phyloP scores from a whole-genome alignment of 1,140 invertebrate species.

The Lordiphosa collinella region DNA sequence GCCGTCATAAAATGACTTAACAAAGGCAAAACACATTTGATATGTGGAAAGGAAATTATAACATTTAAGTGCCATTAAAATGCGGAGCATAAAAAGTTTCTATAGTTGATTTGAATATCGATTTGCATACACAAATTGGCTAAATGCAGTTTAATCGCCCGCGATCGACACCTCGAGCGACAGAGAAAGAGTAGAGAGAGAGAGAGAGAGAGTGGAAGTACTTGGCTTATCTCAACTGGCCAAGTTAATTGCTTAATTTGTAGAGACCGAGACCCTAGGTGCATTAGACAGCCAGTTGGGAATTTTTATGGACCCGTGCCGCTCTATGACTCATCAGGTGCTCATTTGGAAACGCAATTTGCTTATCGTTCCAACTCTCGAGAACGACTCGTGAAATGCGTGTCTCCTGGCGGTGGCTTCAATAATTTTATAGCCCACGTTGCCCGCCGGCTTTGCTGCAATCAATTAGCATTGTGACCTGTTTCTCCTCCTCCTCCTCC shows the following conservation, averaged over 20 bases:
- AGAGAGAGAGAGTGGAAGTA: not conserved
- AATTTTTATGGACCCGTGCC: slow-evolving; percentile 9
- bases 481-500: slow-evolving; percentile 29
- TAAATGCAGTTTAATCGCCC: slow-evolving; percentile 55
- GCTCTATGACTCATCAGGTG: slow-evolving; percentile 16
- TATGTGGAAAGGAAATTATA: slow-evolving; percentile 71
- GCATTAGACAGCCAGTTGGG: slow-evolving; percentile 33
- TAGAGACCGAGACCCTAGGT: slow-evolving; percentile 18
- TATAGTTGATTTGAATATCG: slow-evolving; percentile 12
- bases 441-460: slow-evolving; percentile 52
- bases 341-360: slow-evolving; percentile 51
- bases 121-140: slow-evolving; percentile 61
- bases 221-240: slow-evolving; percentile 59
- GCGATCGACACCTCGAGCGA: slow-evolving; percentile 33
- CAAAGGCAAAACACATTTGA: slow-evolving; percentile 52
- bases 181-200: not conserved
- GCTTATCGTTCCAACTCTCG: slow-evolving; percentile 47
- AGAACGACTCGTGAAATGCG: slow-evolving; percentile 63
- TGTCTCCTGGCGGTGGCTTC: slow-evolving; percentile 69
- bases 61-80: slow-evolving; percentile 58
- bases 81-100: slow-evolving; percentile 37
- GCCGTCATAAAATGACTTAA: slow-evolving; percentile 37
- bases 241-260: slow-evolving; percentile 75
- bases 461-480: slow-evolving; percentile 76
- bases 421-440: slow-evolving; percentile 72